Percentiles rank a stretch among this genome's conserved stretches.
phyloP scores from a whole-genome alignment of 2,113 vertebrate genomes.

The Crotalus helleri region DNA sequence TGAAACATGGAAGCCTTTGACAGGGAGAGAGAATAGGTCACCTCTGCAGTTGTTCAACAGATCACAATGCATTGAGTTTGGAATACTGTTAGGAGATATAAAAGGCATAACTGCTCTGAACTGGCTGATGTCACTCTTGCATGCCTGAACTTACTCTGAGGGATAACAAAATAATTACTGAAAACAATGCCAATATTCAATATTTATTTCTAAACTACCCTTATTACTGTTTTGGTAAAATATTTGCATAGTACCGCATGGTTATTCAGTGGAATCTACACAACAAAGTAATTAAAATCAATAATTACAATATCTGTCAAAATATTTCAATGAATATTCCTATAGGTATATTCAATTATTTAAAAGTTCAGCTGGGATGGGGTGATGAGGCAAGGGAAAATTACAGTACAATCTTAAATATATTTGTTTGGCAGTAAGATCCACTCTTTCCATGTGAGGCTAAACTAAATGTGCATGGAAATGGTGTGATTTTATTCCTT shows the following conservation, averaged over 20 bases:
- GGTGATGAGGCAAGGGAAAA: neutral
- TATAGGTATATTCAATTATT: neutral
- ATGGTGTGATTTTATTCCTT: neutral
- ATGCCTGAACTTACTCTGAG: neutral
- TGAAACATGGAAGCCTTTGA: too few relatives aligned
- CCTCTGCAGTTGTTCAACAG: neutral
- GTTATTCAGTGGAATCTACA: neutral
- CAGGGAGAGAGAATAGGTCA: neutral
- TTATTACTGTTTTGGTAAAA: neutral
- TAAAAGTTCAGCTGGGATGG: neutral
- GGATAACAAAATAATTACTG: neutral
- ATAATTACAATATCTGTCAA: neutral
- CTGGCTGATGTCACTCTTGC: neutral
- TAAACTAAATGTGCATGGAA: neutral
- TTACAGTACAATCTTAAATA: neutral
- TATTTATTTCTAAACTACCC: neutral
- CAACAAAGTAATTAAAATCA: neutral
- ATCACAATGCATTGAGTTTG: neutral
- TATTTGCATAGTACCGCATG: neutral
- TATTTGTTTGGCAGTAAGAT: neutral
- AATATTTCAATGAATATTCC: neutral
- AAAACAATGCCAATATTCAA: neutral
- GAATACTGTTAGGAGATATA: neutral
- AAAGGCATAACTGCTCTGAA: neutral
- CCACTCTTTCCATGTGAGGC: neutral